These are phyloP conservation scores for Leptopterna dolabrata DNA, from an alignment of 2,888 invertebrate species.

Conservation along the genomic window DNA sequence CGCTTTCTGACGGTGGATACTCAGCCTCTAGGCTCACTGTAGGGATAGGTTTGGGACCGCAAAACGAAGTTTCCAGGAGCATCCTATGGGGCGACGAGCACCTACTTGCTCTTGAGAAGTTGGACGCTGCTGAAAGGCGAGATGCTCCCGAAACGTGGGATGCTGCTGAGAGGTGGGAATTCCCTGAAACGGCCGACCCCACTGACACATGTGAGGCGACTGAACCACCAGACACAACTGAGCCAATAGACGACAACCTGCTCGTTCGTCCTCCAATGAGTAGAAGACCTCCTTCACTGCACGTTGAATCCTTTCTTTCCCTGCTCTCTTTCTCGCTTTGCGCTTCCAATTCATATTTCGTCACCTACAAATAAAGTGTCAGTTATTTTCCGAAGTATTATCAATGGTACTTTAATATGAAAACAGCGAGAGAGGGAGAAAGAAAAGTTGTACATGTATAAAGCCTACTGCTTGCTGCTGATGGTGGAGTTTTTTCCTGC, in stretches of 20 bases:
- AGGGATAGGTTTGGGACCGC: slow-evolving; percentile 79
- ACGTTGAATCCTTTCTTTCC: slow-evolving; percentile 64
- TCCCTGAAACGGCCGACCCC: slow-evolving; percentile 67
- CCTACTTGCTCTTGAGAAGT: slow-evolving; percentile 63
- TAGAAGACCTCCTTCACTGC: slow-evolving; percentile 76
- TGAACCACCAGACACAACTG: slow-evolving; percentile 65
- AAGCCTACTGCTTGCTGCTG: slow-evolving; percentile 66
- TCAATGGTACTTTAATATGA: background rate
- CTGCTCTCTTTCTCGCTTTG: slow-evolving; percentile 66
- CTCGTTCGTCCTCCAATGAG: slow-evolving; percentile 81
- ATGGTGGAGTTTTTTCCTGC: slow-evolving; percentile 66
- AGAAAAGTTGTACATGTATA: slow-evolving; percentile 46
- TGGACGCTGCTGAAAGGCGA: slow-evolving; percentile 62
- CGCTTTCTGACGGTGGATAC: slow-evolving; percentile 62
- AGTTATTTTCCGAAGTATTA: background rate
- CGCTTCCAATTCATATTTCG: slow-evolving; percentile 63
- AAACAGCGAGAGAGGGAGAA: slow-evolving; percentile 24
- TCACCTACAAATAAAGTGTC: slow-evolving; percentile 46
- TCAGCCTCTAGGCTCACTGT: slow-evolving; percentile 65
- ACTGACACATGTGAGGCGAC: slow-evolving; percentile 61
- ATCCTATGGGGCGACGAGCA: slow-evolving; percentile 89
- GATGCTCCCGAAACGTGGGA: slow-evolving; percentile 63
- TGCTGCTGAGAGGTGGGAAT: slow-evolving; percentile 70
- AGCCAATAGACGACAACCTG: slow-evolving; percentile 82
- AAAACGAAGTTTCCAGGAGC: slow-evolving; percentile 90